Percentiles rank a stretch among this genome's conserved stretches.
Conservation (phyloP, 2,113 vertebrate genomes). For the Recurvirostra avosetta region DNA sequence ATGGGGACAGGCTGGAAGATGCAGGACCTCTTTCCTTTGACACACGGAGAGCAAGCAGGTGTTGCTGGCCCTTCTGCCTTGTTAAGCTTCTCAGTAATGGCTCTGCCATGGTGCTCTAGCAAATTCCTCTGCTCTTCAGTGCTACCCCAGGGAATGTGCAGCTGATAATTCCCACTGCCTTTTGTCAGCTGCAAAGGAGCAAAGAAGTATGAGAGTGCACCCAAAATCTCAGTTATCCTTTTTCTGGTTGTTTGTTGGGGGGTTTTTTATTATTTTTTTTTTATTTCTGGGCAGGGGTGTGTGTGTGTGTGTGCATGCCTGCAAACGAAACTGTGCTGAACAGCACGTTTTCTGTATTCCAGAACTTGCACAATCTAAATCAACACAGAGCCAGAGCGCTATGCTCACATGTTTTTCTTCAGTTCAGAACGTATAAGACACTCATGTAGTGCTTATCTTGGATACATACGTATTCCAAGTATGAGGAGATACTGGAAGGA, state of each 20-base stretch:
- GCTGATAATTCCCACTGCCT: not conserved
- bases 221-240: not conserved
- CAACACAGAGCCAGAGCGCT: not conserved
- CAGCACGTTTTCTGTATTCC: not conserved
- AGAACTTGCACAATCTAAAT: not conserved
- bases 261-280: not conserved
- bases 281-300: not conserved
- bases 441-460: not conserved
- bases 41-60: not conserved
- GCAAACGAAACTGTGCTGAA: not conserved
- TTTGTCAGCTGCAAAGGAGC: not conserved
- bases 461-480: not conserved
- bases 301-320: not conserved
- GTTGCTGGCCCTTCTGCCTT: not conserved
- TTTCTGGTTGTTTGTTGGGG: not conserved
- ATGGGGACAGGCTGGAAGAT: not conserved
- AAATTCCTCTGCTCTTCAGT: not conserved
- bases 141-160: not conserved
- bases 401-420: not conserved
- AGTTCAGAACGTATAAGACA: not conserved
- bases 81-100: not conserved
- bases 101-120: fast-evolving
- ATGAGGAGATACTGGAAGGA: not conserved
- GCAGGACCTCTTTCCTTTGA: not conserved
- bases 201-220: not conserved